These are phyloP conservation scores for Actias luna DNA, from an alignment of 2,888 invertebrate genomes.

Conservation along the genomic window DNA sequence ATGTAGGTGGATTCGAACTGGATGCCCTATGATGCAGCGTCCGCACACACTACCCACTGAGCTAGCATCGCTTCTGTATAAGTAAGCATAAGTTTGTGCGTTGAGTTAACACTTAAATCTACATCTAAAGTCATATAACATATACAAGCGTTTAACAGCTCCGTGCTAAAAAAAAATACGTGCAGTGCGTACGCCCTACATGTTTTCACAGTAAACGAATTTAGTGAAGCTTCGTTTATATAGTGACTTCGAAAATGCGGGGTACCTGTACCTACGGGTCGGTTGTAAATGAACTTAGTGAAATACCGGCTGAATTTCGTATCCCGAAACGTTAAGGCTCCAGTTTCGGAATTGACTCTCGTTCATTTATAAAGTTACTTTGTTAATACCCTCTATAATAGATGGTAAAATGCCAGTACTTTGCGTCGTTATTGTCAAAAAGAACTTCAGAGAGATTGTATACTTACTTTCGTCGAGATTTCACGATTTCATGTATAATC, in stretches of 20 bases:
- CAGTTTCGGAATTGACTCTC: background rate
- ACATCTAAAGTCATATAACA: too few species aligned
- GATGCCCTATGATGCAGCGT: too few species aligned
- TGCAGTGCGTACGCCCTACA: background rate
- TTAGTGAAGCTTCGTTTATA: constrained; percentile 9
- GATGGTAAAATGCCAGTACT: background rate
- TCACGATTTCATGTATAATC: too few species aligned
- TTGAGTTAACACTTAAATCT: too few species aligned
- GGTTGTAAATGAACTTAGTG: background rate
- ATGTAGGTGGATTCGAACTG: too few species aligned
- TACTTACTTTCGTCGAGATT: too few species aligned
- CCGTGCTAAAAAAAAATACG: background rate
- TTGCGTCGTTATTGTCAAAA: background rate
- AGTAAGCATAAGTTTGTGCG: too few species aligned
- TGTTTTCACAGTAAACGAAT: background rate
- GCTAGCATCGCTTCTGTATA: too few species aligned
- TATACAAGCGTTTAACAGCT: background rate
- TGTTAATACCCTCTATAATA: background rate
- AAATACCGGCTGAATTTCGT: background rate
- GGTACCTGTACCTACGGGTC: background rate
- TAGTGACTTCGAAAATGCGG: background rate
- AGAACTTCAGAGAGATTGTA: background rate
- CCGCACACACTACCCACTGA: too few species aligned
- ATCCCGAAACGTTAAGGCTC: background rate
- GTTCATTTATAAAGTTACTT: background rate